A percentile compares a stretch with the other conserved stretches of the same genome.
Evolutionary conservation across 2,888 invertebrate genomes (phyloP).

Genomic region (Caenorhabditis wallacei): DNA sequence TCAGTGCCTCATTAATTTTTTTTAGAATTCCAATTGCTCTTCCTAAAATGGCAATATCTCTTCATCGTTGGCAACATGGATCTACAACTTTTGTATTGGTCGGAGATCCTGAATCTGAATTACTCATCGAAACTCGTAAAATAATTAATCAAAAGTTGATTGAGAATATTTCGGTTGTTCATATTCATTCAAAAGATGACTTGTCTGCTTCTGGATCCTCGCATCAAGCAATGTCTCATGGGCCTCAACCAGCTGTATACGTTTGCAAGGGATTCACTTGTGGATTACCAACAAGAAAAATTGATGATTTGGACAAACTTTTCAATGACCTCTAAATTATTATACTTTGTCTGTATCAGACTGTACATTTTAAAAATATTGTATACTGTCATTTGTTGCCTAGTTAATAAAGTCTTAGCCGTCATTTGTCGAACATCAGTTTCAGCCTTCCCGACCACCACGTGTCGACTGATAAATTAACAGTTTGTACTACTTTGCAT

Average conservation of each 20-base stretch:
- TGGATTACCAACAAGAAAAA: conserved; percentile 49
- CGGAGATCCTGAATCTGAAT: conserved; percentile 40
- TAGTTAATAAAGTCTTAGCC: conserved; percentile 18
- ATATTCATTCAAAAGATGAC: conserved; percentile 41
- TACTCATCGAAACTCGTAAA: conserved; percentile 6
- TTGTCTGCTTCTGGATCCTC: conserved; percentile 40
- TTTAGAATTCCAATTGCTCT: conserved; percentile 53
- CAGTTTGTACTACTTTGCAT: conserved; percentile 57
- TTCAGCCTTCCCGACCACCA: conserved; percentile 51
- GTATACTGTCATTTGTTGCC: neutral
- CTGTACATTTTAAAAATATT: conserved; percentile 1
- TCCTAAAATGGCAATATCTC: conserved; percentile 54
- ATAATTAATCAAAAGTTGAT: conserved; percentile 30
- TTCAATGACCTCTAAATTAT: conserved; percentile 30
- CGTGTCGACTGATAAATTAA: conserved; percentile 56
- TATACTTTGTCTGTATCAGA: conserved; percentile 16
- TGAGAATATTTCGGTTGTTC: conserved; percentile 45
- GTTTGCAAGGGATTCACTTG: conserved; percentile 66
- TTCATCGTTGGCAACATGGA: conserved; percentile 52
- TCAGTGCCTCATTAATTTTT: neutral
- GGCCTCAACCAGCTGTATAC: conserved; percentile 61
- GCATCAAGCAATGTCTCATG: conserved; percentile 51
- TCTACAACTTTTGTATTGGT: conserved; percentile 51
- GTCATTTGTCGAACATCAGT: conserved; percentile 51
- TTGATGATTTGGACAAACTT: conserved; percentile 48